Base-by-base conservation (phyloP, 92 coral and sea anemone genomes). In the Epizoanthus fatuus region DNA sequence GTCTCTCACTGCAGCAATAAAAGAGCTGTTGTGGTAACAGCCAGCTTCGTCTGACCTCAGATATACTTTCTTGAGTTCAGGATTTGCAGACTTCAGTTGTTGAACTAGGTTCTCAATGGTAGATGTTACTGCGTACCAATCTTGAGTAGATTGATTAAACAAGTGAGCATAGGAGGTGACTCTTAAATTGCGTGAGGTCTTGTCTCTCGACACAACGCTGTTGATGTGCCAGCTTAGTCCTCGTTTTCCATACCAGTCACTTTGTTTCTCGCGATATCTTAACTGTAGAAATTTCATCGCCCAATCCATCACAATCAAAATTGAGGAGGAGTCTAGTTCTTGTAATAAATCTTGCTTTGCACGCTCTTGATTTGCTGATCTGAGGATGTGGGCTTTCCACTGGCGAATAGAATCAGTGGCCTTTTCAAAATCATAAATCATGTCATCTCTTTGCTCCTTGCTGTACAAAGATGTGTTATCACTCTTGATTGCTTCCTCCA, bases 161-260 rank as follows among this genome's bases (percentile, higher is more conserved):
- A 70, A 44, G 56, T 83, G 87, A 12, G 80, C 80, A 40, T 83
- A 83, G 4, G 87, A 83, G 10, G 12, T 71, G 20, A 83, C 72
- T 35, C 32, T 42, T 53, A 57, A 44, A 6, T 22, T 72, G 49
- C 80, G 44, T 0, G 80, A 55, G 3, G 51, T 58, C 16, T 59
- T 11, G 11, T 72, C 69, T 17, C 45, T 45, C 14, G 78, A 59
- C 19, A 54, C 64, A 9, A 60, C 59, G 39, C 64, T 54, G 58
- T 63, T 73, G 54, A 71, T 29, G 76, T 75, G 88, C 83, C 88
- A 85, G 74, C 88, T 85, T 7, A 75, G 74, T 49, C 88, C 88
- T 54, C 85, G 56, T 29, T 88, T 88, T 7, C 84, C 88, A 75
- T 72, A 88, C 91, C 91, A 88, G 47, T 88, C 91, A 38, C 82